Percentiles rank a stretch among this genome's conserved stretches.
phyloP scores from a whole-genome alignment of 2,888 invertebrate species.

The Polyommatus icarus region DNA sequence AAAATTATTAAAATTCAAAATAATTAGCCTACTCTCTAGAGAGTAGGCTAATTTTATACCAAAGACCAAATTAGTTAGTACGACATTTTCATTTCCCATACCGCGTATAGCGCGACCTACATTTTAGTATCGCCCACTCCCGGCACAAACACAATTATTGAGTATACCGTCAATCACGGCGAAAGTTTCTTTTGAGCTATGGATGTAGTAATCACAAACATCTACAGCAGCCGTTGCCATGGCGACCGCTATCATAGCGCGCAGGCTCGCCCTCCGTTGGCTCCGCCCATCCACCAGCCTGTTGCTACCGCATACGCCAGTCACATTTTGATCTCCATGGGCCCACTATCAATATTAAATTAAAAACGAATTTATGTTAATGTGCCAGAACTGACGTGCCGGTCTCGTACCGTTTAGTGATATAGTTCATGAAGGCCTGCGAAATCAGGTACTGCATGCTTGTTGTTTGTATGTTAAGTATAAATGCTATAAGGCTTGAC shows the following conservation, averaged over 20 bases:
- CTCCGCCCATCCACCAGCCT: slow-evolving; percentile 72
- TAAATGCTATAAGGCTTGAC: neutral
- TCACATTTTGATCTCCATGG: slow-evolving; percentile 54
- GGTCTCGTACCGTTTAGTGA: slow-evolving; percentile 49
- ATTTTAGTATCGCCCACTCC: slow-evolving; percentile 38
- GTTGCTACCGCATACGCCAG: slow-evolving; percentile 73
- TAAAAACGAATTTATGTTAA: slow-evolving; percentile 32
- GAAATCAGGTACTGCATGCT: slow-evolving; percentile 58
- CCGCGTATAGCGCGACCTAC: slow-evolving; percentile 5
- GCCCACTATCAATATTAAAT: slow-evolving; percentile 53
- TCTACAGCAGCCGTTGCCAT: slow-evolving; percentile 71
- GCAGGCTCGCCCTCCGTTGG: slow-evolving; percentile 60
- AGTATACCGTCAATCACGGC: slow-evolving; percentile 59
- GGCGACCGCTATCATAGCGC: slow-evolving; percentile 61
- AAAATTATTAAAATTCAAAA: neutral
- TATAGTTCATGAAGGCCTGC: slow-evolving; percentile 59
- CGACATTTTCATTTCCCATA: neutral
- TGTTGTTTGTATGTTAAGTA: neutral
- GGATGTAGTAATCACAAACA: slow-evolving; percentile 69
- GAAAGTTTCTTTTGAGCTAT: slow-evolving; percentile 58
- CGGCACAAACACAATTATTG: slow-evolving; percentile 55
- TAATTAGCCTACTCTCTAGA: too few species aligned
- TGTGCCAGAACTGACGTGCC: slow-evolving; percentile 41
- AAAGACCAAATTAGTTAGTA: neutral
- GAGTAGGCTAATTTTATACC: too few species aligned